Percentiles rank a stretch among this genome's conserved stretches.
These are phyloP conservation scores for Platyrinchus mystaceus DNA, from an alignment of 2,797 vertebrate genomes.

Conservation along the genomic window DNA sequence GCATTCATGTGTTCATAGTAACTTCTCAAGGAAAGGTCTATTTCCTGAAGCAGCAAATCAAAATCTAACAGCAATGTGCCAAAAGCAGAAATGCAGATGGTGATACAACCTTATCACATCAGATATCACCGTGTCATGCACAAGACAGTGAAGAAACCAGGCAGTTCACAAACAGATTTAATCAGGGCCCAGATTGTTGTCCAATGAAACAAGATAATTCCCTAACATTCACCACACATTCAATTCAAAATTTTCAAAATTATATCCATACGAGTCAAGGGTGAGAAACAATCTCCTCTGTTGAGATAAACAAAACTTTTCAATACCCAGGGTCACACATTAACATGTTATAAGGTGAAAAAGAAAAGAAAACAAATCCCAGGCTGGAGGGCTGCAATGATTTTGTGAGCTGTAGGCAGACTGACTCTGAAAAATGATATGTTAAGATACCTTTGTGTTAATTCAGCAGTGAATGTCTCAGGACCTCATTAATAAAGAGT, in stretches of 20 bases:
- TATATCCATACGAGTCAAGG: background rate
- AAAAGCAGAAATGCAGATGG: background rate
- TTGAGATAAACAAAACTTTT: background rate
- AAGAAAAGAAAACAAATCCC: background rate
- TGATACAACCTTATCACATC: background rate
- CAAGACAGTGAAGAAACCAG: background rate
- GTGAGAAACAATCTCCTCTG: background rate
- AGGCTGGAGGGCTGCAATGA: background rate
- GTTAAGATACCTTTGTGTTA: background rate
- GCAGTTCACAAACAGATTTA: background rate
- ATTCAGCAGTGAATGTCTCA: background rate
- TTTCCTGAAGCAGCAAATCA: slow-evolving; percentile 8
- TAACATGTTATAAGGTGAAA: background rate
- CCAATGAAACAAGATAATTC: background rate
- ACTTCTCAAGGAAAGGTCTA: background rate
- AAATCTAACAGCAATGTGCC: background rate
- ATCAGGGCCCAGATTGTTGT: background rate
- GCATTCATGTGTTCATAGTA: background rate
- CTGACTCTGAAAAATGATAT: background rate
- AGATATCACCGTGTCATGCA: background rate
- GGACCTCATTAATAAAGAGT: background rate
- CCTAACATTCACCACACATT: background rate
- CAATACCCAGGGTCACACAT: fast-evolving
- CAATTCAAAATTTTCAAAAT: background rate
- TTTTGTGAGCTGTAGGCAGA: background rate